A percentile compares a stretch with the other conserved stretches of the same genome.
phyloP scores from a whole-genome alignment of 2,888 invertebrate genomes.

The Frankliniella fusca region DNA sequence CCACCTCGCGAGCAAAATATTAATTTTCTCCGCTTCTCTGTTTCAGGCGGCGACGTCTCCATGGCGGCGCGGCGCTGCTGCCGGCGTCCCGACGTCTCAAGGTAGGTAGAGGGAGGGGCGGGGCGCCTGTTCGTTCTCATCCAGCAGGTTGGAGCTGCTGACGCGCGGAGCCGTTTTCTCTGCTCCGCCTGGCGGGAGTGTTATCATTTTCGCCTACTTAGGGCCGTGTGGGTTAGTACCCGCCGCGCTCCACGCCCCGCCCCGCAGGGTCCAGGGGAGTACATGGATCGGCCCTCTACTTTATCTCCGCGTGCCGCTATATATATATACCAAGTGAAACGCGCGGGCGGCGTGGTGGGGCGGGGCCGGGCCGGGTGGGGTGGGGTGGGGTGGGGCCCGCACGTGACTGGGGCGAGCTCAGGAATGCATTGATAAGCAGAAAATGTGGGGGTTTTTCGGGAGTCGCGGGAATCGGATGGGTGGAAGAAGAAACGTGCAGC shows the following conservation, averaged over 20 bases:
- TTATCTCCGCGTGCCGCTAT: neutral
- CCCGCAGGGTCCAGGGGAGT: neutral
- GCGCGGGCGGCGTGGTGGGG: neutral
- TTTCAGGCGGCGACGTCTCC: neutral
- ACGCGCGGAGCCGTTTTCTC: neutral
- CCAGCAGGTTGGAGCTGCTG: neutral
- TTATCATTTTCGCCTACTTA: no score
- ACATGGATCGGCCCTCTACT: neutral
- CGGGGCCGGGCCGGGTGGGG: neutral
- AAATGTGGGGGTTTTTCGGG: slow-evolving; percentile 18
- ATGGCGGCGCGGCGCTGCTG: neutral
- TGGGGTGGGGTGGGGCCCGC: neutral
- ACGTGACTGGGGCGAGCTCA: slow-evolving; percentile 4
- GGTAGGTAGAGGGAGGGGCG: no score
- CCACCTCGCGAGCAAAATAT: neutral
- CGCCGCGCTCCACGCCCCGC: neutral
- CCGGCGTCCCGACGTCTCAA: no score
- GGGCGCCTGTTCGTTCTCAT: no score
- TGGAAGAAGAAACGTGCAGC: neutral
- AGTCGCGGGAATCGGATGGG: slow-evolving; percentile 4
- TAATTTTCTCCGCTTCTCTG: neutral
- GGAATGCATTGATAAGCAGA: slow-evolving; percentile 24
- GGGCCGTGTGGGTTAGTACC: no score
- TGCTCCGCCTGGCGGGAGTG: neutral
- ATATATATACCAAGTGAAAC: slow-evolving; percentile 1